Base-by-base conservation (phyloP, 2,888 invertebrate genomes). In the Leucophenga maculata region DNA sequence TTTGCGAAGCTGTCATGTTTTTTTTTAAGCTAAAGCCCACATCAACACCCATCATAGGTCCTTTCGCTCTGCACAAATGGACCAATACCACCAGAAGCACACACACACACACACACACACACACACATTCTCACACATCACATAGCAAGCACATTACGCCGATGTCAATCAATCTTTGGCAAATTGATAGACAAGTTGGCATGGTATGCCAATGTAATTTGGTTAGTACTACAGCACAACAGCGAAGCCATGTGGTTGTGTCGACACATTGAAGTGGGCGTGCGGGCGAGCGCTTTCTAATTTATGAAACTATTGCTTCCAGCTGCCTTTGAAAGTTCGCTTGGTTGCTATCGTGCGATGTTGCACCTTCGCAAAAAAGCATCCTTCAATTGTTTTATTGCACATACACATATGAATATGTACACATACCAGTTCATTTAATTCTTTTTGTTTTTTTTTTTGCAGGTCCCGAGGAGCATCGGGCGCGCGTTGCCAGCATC, bases 391-490 rank as follows among this genome's bases (percentile, higher is more conserved):
- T 74, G 74, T 74, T 72, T 75, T 69, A 50, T 46, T 46, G n/a
- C 6, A 46, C 2, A 46, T n/a, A 46, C 46, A 46, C 6, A 6
- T 13, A 44, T 13, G 13, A 6, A 78, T 76, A 60, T 57, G 6
- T n/a, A 46, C 46, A 4, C 46, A 2, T 14, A 13, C 46, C 46
- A 13, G 6, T n/a, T 46, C 46, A 46, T 6, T 54, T 3, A 9
- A 16, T 68, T 48, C 32, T 39, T 65, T 64, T 16, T 18, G 57
- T 13, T 46, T 67, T 31, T 44, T 59, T 59, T 52, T 20, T 13
- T 46, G 46, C 90, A 95, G 95, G 94, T 81, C 92, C 93, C 77
- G 93, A 94, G 86, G 95, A 95, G 89, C 94, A 94, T 87, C 93
- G 93, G 26, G 91, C 94, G 1, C 91, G 94, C 65, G 92, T 93